A percentile compares a stretch with the other conserved stretches of the same genome.
These are phyloP conservation scores for Papilio aristodemus DNA, from an alignment of 1,140 invertebrate species.

Conservation along the genomic window DNA sequence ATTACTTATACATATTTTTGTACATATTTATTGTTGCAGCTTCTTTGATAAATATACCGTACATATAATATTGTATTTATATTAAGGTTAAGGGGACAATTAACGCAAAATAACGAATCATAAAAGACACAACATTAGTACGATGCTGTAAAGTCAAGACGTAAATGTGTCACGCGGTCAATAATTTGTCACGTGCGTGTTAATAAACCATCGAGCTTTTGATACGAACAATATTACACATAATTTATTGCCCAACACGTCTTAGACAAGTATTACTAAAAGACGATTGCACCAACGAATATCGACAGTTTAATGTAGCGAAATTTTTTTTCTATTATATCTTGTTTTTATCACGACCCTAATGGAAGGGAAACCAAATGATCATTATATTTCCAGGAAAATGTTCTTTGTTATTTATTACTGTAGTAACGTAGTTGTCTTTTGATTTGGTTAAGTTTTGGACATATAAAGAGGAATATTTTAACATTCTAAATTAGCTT, in stretches of 20 bases:
- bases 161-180: constrained; percentile 44
- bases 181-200: constrained; percentile 45
- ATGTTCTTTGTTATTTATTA: not conserved
- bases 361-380: not conserved
- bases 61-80: not conserved
- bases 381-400: not conserved
- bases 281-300: not conserved
- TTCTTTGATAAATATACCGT: no score
- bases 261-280: not conserved
- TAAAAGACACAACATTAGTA: not conserved
- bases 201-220: constrained; percentile 44
- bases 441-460: no score
- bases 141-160: constrained; percentile 28
- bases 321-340: not conserved
- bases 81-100: constrained; percentile 8
- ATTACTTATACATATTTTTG: no score
- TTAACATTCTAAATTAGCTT: no score
- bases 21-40: no score
- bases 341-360: constrained; percentile 11
- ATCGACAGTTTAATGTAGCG: constrained; percentile 2
- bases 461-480: no score
- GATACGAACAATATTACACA: constrained; percentile 26
- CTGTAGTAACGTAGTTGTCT: no score
- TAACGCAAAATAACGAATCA: constrained; percentile 2
- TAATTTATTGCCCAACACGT: not conserved